Evolutionary conservation across 2,797 vertebrate genomes (phyloP), one percentile per base, ranked within the genome.

Genomic region (Neomorphus geoffroyi): DNA sequence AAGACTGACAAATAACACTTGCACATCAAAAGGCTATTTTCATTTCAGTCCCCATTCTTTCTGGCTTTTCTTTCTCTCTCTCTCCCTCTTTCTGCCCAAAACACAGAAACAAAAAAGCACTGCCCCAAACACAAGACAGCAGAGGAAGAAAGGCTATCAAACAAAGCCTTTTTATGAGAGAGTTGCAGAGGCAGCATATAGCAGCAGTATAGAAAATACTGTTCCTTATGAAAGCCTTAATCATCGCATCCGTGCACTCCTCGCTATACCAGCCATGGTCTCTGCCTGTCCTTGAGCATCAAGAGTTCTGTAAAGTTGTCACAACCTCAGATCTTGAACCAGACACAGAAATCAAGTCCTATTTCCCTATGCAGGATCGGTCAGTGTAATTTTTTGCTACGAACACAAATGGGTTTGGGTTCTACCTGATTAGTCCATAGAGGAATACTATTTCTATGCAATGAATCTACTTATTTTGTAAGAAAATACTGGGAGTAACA

Each of bases 1-100:
- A 95, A 92, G 86, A 92, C 57, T 95, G 86, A 92, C 73, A 88
- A 96, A 87, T 78, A 94, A 24, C 33, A 57, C 37, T 16, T 16
- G 50, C 75, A 56, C 37, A 58, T 93, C 85, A 91, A 71, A 91
- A 78, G 60, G 57, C 24, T 82, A 7, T 67, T 88, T 85, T 89
- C 56, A 72, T 87, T 91, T 89, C 60, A 73, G 39, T 33, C 16
- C 6, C 53, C 17, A 19, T 77, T 92, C 37, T 73, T 85, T 51
- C 32, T 88, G 27, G 1, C 16, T 70, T 79, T 81, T 73, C 7
- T 33, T 11, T 86, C 22, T 61, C 57, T 54, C 45, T 48, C 43
- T 45, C 43, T 73, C 8, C 32, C 13, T 88, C 24, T 61, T 41
- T 65, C 17, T 80, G 51, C 43, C 39, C 79, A 90, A 73, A 86